phyloP scores from a whole-genome alignment of 2,888 invertebrate species.

The Eupithecia exiguata region DNA sequence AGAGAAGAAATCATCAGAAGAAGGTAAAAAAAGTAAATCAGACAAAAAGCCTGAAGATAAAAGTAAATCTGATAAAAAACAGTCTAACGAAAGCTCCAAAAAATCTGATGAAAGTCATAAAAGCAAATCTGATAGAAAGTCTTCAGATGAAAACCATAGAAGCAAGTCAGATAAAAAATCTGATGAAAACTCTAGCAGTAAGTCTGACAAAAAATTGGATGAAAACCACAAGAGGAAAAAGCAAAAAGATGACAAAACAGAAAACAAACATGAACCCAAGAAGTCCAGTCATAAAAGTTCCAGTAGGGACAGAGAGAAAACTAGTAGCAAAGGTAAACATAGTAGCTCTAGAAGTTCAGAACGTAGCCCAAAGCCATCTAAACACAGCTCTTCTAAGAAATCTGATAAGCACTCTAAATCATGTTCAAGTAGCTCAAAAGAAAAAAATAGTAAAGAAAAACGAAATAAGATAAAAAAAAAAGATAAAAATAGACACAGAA shows the following conservation, averaged over 20 bases:
- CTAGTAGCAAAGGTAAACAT: constrained; percentile 59
- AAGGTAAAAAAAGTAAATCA: constrained; percentile 26
- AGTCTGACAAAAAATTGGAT: constrained; percentile 28
- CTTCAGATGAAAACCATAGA: constrained; percentile 31
- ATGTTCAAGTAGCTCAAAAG: constrained; percentile 57
- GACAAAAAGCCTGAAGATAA: constrained; percentile 43
- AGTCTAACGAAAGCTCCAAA: constrained; percentile 40
- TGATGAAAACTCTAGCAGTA: constrained; percentile 3
- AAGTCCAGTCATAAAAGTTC: constrained; percentile 68
- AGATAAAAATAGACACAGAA: constrained; percentile 36
- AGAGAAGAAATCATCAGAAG: constrained; percentile 30
- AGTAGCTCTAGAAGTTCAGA: constrained; percentile 42
- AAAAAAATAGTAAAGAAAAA: constrained; percentile 53
- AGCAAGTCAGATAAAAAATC: constrained; percentile 46
- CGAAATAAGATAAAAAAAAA: constrained; percentile 59
- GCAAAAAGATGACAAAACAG: constrained; percentile 55
- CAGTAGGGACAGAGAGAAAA: constrained; percentile 62
- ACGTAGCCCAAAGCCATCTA: constrained; percentile 48
- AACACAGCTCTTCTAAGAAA: constrained; percentile 53
- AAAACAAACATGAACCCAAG: constrained; percentile 57
- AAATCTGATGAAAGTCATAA: constrained; percentile 16
- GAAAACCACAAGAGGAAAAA: constrained; percentile 36
- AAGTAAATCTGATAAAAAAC: constrained; percentile 41
- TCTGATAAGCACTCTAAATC: constrained; percentile 52
- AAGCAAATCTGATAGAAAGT: constrained; percentile 32